Conservation (phyloP, 1,140 invertebrate species). For the Homarus americanus region DNA sequence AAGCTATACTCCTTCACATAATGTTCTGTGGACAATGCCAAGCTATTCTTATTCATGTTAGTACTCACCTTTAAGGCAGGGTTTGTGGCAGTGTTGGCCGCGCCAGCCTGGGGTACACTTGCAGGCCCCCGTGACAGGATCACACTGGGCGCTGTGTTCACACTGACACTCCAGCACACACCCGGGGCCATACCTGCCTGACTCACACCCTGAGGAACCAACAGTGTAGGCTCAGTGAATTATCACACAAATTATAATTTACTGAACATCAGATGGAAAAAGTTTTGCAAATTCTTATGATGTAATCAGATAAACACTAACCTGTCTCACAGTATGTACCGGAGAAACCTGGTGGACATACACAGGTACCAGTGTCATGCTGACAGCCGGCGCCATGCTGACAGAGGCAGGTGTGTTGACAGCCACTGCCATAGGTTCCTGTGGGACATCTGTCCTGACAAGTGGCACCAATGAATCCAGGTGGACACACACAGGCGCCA, state of each 20-base stretch:
- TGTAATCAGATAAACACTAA: neutral
- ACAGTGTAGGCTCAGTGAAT: neutral
- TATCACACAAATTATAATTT: neutral
- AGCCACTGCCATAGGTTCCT: conserved; percentile 89
- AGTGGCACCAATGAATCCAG: conserved; percentile 88
- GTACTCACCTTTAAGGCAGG: conserved; percentile 82
- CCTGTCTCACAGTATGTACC: conserved; percentile 84
- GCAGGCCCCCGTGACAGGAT: conserved; percentile 86
- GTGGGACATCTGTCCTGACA: conserved; percentile 88
- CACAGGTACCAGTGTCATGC: conserved; percentile 76
- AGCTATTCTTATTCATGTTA: no score
- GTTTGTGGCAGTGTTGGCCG: conserved; percentile 85
- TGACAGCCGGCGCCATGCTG: conserved; percentile 80
- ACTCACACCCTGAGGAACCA: conserved; percentile 86
- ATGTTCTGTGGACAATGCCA: no score
- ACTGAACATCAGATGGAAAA: neutral
- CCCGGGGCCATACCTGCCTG: conserved; percentile 84
- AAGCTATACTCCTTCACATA: no score
- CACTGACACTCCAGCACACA: conserved; percentile 92
- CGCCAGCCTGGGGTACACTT: conserved; percentile 85
- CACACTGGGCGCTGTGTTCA: conserved; percentile 86
- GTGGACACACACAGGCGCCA: conserved; percentile 88
- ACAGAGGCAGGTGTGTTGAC: conserved; percentile 91
- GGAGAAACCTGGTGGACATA: conserved; percentile 88
- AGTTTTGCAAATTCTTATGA: neutral